Percentiles rank a stretch among this genome's conserved stretches.
Conservation (phyloP, 1,140 invertebrate species). For the Gryllus bimaculatus region DNA sequence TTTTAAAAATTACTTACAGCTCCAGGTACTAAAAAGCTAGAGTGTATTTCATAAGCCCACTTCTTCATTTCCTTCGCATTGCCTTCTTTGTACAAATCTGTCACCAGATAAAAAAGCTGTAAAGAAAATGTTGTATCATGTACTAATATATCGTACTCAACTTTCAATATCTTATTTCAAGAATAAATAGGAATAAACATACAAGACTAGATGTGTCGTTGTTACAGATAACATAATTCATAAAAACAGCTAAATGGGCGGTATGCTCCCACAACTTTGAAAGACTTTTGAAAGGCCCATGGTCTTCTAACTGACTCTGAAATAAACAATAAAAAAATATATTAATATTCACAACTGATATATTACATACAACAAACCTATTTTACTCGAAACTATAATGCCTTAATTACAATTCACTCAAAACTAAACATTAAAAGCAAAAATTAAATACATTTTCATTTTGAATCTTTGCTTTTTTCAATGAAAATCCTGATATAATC, state of each 20-base stretch:
- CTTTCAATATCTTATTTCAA: not conserved
- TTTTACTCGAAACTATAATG: not conserved
- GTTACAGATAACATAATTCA: constrained; percentile 80
- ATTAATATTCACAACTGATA: not conserved
- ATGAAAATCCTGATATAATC: not conserved
- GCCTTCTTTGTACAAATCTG: constrained; percentile 73
- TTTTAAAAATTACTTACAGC: constrained; percentile 68
- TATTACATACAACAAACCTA: not conserved
- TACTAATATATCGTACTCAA: not conserved
- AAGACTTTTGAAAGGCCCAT: constrained; percentile 69
- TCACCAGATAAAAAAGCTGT: constrained; percentile 82
- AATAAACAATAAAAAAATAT: constrained; percentile 22
- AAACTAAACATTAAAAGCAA: not conserved
- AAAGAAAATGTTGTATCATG: constrained; percentile 24
- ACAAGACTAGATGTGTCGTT: constrained; percentile 72
- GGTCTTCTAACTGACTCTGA: constrained; percentile 58
- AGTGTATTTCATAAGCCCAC: constrained; percentile 97
- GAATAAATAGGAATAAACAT: constrained; percentile 20
- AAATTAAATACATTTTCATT: not conserved
- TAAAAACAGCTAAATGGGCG: constrained; percentile 78
- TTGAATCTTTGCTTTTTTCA: not conserved
- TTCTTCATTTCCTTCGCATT: constrained; percentile 83
- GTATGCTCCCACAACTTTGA: constrained; percentile 59
- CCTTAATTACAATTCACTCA: not conserved
- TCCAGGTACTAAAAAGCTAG: constrained; percentile 85